Evolutionary conservation across 1,140 invertebrate species (phyloP), one percentile per base, ranked within the genome.

Genomic region (Solenopsis fugax): DNA sequence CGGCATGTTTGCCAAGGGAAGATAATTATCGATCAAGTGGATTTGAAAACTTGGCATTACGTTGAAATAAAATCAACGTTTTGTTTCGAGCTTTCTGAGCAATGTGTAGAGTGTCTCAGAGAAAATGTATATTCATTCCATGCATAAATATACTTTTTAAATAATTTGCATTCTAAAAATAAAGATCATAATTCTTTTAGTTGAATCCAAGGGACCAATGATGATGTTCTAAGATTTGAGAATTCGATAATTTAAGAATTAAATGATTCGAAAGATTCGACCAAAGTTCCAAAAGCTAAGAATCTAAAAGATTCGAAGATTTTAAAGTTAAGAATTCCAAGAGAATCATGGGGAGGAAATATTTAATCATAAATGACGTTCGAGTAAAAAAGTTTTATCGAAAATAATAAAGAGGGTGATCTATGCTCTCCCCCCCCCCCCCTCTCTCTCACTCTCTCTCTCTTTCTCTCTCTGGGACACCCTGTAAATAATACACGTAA

Each of bases 151-250:
- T 82, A 58, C 71, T 58, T 81, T 37, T 13, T 72, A 21, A 81
- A 58, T 21, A 72, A 82, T 52, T 60, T 24, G 4, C 18, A 10
- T 82, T 72, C 13, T 0, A 41, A 18, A 81, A 71, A 54, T 21
- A 18, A 45, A 16, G 9, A 37, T 56, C 2, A n/a, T n/a, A n/a
- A 81, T 41, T 69, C 21, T 2, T 69, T 69, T 56, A 69, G 24
- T 41, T 37, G 34, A n/a, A 69, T 81, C 10, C 16, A 13, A 71
- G 78, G 78, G 78, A 81, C 78, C 78, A 81, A 71, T 21, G 3
- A 81, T n/a, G 9, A 65, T n/a, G 9, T 64, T 34, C 10, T n/a
- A 21, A 62, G 13, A 54, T 80, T 58, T 1, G 16, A 81, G 52
- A 71, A 81, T 45, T 71, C 18, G 2, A 34, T 4, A 0, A 65